Evolutionary conservation across 1,140 invertebrate species (phyloP).

Genomic region (Drosophila bifasciata): DNA sequence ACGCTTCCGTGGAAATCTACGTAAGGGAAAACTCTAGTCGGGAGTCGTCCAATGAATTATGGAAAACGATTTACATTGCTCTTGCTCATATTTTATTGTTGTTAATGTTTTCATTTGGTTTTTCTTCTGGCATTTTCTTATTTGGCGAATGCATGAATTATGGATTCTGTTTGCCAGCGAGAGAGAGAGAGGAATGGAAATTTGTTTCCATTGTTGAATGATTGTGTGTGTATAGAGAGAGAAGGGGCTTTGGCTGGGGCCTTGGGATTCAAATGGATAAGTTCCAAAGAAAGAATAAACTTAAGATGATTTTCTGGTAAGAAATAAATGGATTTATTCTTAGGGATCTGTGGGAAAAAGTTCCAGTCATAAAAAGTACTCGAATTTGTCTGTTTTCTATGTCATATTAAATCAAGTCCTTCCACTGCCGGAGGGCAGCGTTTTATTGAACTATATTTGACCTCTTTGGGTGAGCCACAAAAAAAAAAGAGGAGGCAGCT

Average conservation of each 20-base stretch:
- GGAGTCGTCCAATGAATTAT: constrained; percentile 72
- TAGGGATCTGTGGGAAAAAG: neutral
- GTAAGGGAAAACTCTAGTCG: neutral
- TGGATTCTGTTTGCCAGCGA: constrained; percentile 64
- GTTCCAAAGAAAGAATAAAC: too few species aligned
- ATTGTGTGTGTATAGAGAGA: constrained; percentile 52
- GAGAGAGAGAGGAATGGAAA: constrained; percentile 41
- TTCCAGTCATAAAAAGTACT: neutral
- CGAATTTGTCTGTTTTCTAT: neutral
- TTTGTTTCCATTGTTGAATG: constrained; percentile 68
- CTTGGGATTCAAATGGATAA: constrained; percentile 9
- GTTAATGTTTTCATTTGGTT: constrained; percentile 72
- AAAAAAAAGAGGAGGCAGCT: constrained; percentile 10
- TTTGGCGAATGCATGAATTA: constrained; percentile 79
- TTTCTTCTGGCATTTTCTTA: constrained; percentile 46
- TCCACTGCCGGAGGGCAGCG: constrained; percentile 3
- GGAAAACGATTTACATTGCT: constrained; percentile 75
- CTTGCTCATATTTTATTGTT: constrained; percentile 77
- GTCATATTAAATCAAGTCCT: too few species aligned
- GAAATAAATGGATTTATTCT: too few species aligned
- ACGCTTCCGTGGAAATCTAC: constrained; percentile 63
- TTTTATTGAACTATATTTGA: constrained; percentile 21
- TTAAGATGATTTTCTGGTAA: too few species aligned
- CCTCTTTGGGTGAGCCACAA: constrained; percentile 35
- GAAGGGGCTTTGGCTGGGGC: neutral